These are phyloP conservation scores for Melipona beecheii DNA, from an alignment of 2,888 invertebrate genomes.

Conservation along the genomic window DNA sequence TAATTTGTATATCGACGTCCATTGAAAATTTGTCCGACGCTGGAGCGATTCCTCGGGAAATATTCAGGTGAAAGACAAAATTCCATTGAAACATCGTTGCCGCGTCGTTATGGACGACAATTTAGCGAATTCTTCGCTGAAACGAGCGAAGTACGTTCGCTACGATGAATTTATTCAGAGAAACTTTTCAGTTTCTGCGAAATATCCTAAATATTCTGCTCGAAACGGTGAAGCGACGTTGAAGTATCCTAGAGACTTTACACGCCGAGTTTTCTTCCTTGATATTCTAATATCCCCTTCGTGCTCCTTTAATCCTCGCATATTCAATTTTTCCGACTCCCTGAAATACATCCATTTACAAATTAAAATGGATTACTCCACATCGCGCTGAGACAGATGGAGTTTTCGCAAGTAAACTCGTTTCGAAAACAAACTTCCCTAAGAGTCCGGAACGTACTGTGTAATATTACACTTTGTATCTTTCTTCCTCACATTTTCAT, in stretches of 20 bases:
- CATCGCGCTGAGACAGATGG: neutral
- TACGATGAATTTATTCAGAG: neutral
- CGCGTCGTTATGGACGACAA: neutral
- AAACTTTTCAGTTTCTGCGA: neutral
- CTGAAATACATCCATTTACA: constrained; percentile 11
- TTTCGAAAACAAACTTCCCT: no score
- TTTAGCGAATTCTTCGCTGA: neutral
- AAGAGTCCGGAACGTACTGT: neutral
- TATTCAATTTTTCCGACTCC: constrained; percentile 13
- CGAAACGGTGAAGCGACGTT: neutral
- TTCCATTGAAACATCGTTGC: neutral
- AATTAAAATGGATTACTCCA: constrained; percentile 14
- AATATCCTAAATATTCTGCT: neutral
- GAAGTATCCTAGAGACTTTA: neutral
- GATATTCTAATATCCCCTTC: neutral
- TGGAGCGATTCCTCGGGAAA: neutral
- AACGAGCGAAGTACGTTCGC: neutral
- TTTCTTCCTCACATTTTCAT: no score
- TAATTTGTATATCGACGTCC: neutral
- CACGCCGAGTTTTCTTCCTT: neutral
- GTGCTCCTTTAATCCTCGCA: neutral
- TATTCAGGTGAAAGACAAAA: neutral
- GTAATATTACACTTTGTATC: neutral
- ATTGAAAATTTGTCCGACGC: neutral
- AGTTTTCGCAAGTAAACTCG: neutral